These are phyloP conservation scores for Clanis bilineata DNA, from an alignment of 2,888 invertebrate genomes.

Conservation along the genomic window DNA sequence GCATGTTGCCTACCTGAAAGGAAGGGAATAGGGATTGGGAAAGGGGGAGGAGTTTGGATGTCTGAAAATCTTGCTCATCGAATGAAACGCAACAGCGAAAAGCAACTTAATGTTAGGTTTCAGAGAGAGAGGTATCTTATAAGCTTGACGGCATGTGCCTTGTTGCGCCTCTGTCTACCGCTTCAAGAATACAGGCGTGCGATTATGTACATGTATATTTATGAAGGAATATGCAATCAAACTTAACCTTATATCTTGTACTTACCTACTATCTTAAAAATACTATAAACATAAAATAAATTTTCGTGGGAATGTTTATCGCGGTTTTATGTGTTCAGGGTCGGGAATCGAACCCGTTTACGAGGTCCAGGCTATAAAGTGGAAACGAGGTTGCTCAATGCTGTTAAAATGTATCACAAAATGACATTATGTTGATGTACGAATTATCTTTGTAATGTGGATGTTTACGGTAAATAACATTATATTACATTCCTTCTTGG, in stretches of 20 bases:
- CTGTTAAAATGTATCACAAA: slow-evolving; percentile 56
- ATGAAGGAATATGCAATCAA: neutral
- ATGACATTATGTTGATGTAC: slow-evolving; percentile 40
- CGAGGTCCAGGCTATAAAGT: slow-evolving; percentile 59
- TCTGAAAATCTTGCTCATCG: no score
- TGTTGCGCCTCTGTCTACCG: no score
- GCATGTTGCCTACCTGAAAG: no score
- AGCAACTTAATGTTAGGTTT: no score
- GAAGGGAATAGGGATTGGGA: no score
- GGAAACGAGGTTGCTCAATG: slow-evolving; percentile 50
- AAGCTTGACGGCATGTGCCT: no score
- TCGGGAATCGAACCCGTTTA: slow-evolving; percentile 63
- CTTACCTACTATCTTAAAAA: slow-evolving; percentile 38
- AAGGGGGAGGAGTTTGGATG: no score
- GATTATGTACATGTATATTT: no score
- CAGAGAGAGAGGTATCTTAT: no score
- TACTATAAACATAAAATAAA: slow-evolving; percentile 50
- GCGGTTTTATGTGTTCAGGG: slow-evolving; percentile 57
- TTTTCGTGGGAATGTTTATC: slow-evolving; percentile 56
- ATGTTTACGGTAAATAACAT: neutral
- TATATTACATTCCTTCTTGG: no score
- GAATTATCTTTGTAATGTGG: slow-evolving; percentile 12
- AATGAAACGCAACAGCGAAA: no score
- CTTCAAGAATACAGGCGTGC: no score
- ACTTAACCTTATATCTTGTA: slow-evolving; percentile 1